A percentile compares a stretch with the other conserved stretches of the same genome.
Conservation (phyloP, 2,888 invertebrate genomes). For the Blastobasis adustella region DNA sequence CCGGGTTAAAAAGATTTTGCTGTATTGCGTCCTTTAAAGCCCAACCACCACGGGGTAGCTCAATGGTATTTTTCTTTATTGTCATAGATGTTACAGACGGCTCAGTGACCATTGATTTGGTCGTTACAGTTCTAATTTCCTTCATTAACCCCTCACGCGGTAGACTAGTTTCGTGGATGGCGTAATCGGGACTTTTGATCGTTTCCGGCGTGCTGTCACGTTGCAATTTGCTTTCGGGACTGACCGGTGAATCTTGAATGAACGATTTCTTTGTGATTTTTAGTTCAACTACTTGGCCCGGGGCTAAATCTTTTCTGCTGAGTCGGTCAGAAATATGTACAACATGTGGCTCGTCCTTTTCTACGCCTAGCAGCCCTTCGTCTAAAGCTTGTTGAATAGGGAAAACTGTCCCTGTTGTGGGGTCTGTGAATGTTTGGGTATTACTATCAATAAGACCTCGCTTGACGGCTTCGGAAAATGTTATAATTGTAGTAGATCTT, state of each 20-base stretch:
- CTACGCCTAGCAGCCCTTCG: slow-evolving; percentile 81
- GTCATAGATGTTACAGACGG: slow-evolving; percentile 63
- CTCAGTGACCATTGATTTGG: slow-evolving; percentile 57
- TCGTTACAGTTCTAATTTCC: slow-evolving; percentile 56
- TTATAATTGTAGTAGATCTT: slow-evolving; percentile 76
- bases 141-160: slow-evolving; percentile 36
- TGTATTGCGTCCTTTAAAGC: slow-evolving; percentile 87
- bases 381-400: slow-evolving; percentile 86
- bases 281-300: slow-evolving; percentile 66
- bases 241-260: slow-evolving; percentile 59
- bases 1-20: slow-evolving; percentile 87
- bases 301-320: slow-evolving; percentile 50
- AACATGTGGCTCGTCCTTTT: slow-evolving; percentile 63
- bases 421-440: slow-evolving; percentile 84
- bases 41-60: slow-evolving; percentile 90
- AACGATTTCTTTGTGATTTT: slow-evolving; percentile 71
- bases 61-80: slow-evolving; percentile 81
- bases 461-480: slow-evolving; percentile 85
- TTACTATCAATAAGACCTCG: slow-evolving; percentile 87
- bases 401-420: slow-evolving; percentile 81
- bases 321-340: slow-evolving; percentile 56
- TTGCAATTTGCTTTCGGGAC: slow-evolving; percentile 65
- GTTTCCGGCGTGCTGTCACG: slow-evolving; percentile 73
- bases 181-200: slow-evolving; percentile 72
- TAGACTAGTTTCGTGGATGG: slow-evolving; percentile 30